Base-by-base conservation (phyloP, 2,113 vertebrate genomes). In the Passer montanus region DNA sequence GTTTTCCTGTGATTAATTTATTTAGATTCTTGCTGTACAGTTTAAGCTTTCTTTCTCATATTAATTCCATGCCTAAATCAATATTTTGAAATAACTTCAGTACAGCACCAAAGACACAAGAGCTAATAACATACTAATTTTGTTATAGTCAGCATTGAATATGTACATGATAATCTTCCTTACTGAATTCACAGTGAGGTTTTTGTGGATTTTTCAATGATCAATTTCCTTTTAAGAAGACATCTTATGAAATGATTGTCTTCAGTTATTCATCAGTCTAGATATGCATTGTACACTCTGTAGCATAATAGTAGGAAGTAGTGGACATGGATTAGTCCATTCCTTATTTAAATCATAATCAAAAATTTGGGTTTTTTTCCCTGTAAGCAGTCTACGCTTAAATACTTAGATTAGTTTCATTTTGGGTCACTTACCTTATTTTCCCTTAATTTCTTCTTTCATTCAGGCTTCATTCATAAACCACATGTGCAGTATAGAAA, bases 341-440 rank as follows among this genome's bases (percentile, higher is more conserved):
- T 94, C 23, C 13, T 69, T 58, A 74, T 80, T 30, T 0, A 63
- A 69, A 56, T 78, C 1, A 3, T 11, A 16, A 49, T 79, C 11
- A 68, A 53, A 46, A 6, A 14, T 90, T 72, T 75, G 6, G 23
- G 22, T 0, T 5, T n/a, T 69, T 41, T 47, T 27, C 13, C 10
- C 22, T 39, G 13, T 76, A 64, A 81, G 8, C 30, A 66, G 11
- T 37, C 52, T 81, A 49, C 0, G 0, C 13, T 68, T 69, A 60
- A 89, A 91, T 63, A 44, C 9, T 66, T 73, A 68, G 4, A 49
- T 49, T 59, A 27, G 7, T 62, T 84, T 91, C 5, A 14, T 68
- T 44, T 23, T 50, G 14, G 68, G 12, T 68, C 37, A 52, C 97
- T 53, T 97, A 98, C 97, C 97, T 94, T 97, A 70, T 96, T 90